Conservation (phyloP, 2,888 invertebrate species). For the Tineola bisselliella region DNA sequence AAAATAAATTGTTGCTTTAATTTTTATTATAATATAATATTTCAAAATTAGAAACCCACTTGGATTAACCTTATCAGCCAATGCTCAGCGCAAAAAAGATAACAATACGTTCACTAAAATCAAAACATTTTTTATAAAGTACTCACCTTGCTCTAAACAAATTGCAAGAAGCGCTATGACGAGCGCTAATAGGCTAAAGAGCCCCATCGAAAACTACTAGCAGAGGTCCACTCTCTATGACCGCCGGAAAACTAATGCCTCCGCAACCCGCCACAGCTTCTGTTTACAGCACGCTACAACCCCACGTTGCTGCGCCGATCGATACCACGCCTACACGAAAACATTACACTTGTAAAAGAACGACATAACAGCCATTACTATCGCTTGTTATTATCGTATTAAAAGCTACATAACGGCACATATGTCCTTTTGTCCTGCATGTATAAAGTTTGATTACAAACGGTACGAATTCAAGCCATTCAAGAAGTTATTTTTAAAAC, state of each 20-base stretch:
- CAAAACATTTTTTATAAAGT: background rate
- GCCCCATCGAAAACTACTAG: conserved; percentile 28
- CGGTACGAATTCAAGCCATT: background rate
- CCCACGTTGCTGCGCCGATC: conserved; percentile 48
- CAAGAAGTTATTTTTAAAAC: background rate
- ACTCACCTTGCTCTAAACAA: background rate
- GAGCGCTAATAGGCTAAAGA: conserved; percentile 23
- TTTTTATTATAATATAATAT: background rate
- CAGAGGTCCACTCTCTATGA: background rate
- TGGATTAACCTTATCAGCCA: background rate
- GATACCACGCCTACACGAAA: conserved; percentile 59
- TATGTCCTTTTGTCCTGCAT: background rate
- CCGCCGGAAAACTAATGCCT: background rate
- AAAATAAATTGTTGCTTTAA: background rate
- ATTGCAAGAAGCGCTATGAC: conserved; percentile 30
- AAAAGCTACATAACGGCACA: background rate
- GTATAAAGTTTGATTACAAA: background rate
- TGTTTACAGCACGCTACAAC: conserved; percentile 16
- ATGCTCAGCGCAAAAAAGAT: background rate
- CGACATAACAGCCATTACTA: background rate
- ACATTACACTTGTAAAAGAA: conserved; percentile 16
- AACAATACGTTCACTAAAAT: no score
- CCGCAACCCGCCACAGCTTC: background rate
- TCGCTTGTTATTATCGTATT: background rate
- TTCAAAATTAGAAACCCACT: background rate